Percentiles rank a stretch among this genome's conserved stretches.
Evolutionary conservation across 92 coral and sea anemone genomes (phyloP).

Genomic region (Phymanthus crucifer): DNA sequence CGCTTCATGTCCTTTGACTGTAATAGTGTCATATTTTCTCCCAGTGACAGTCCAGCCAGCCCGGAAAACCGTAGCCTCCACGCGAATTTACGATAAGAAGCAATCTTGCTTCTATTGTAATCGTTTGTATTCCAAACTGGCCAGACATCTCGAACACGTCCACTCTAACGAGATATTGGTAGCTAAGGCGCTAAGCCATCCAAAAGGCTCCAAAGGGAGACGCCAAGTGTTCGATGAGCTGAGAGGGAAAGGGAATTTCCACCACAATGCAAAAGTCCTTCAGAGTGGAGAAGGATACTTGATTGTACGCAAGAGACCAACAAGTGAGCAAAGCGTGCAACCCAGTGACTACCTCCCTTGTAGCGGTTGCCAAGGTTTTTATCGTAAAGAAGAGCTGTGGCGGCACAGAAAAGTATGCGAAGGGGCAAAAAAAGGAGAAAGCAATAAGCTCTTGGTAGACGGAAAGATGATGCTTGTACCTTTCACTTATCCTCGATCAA

Average conservation of each 20-base stretch:
- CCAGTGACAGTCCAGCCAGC: not conserved
- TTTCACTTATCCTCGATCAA: conserved; percentile 9
- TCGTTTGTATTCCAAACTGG: not conserved
- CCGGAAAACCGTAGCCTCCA: not conserved
- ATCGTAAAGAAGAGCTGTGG: conserved; percentile 1
- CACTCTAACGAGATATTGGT: conserved; percentile 4
- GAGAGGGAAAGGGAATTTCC: conserved; percentile 6
- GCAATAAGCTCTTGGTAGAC: not conserved
- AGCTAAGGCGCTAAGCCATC: not conserved
- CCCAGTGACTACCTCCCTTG: conserved; percentile 4
- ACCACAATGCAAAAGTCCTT: conserved; percentile 18
- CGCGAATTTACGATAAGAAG: conserved; percentile 17
- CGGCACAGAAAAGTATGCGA: conserved; percentile 11
- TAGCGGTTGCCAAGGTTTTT: conserved; percentile 17
- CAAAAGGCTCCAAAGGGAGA: conserved; percentile 4
- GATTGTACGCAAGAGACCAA: conserved; percentile 23
- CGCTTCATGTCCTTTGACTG: no score
- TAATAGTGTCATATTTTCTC: no score
- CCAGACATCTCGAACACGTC: not conserved
- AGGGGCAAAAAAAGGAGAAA: not conserved
- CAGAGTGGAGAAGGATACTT: conserved; percentile 1
- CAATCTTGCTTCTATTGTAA: conserved; percentile 15
- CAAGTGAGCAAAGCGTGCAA: not conserved
- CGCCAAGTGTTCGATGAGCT: not conserved
- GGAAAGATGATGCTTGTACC: conserved; percentile 2